Evolutionary conservation across 92 coral and sea anemone genomes (phyloP).

Genomic region (Porites divaricata): DNA sequence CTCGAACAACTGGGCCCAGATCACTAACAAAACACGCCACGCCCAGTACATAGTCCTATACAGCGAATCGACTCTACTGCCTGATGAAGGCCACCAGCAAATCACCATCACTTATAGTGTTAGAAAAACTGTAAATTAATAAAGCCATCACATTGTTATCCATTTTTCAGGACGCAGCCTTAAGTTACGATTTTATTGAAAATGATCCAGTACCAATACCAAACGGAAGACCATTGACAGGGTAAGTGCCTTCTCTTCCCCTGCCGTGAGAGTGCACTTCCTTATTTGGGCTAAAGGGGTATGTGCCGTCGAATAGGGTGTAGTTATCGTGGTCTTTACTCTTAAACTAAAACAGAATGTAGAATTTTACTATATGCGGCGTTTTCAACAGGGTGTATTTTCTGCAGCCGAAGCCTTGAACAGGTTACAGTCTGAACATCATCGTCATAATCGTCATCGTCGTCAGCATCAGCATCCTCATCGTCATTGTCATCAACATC

Average conservation of each 20-base stretch:
- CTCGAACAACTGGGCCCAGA: no score
- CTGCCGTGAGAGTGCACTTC: neutral
- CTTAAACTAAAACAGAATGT: no score
- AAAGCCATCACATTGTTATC: constrained; percentile 3
- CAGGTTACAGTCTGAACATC: neutral
- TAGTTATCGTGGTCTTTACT: neutral
- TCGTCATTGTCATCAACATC: no score
- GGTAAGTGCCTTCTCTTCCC: constrained; percentile 18
- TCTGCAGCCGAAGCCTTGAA: neutral
- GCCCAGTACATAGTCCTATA: neutral
- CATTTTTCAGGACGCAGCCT: constrained; percentile 17
- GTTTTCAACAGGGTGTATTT: neutral
- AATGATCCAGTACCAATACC: constrained; percentile 32
- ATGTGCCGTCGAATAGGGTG: neutral
- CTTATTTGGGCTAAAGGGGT: neutral
- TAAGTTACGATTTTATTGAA: constrained; percentile 37
- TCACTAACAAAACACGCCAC: neutral
- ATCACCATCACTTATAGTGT: neutral
- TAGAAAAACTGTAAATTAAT: neutral
- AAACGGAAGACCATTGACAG: constrained; percentile 29
- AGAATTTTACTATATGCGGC: no score
- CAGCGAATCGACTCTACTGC: no score
- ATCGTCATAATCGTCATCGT: no score
- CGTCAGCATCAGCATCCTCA: no score
- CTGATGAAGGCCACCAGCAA: no score